Evolutionary conservation across 1,140 invertebrate species (phyloP), one percentile per base, ranked within the genome.

Genomic region (Holcopasites calliopsidis): DNA sequence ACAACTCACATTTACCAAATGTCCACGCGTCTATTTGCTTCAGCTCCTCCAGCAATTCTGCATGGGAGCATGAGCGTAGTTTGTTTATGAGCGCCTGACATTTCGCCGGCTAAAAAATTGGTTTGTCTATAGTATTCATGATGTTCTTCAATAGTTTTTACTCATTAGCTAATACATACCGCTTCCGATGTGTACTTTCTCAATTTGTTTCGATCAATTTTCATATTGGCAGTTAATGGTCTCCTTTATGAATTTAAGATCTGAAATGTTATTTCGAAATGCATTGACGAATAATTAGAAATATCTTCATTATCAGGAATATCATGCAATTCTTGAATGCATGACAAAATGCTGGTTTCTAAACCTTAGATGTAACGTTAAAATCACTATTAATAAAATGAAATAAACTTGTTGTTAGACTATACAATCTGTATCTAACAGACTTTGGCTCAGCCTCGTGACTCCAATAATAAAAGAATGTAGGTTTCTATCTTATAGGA

Each of bases 161-260:
- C 0, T 18, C 0, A 18, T 23, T 8, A 11, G 28, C n/a, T 13
- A 52, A 61, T 35, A 92, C 93, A 93, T 92, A 96, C 95, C 92
- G 97, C 95, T 93, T 98, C 97, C 55, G 96, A 97, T 84, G 95
- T 96, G 93, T 96, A 95, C 90, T 97, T 97, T 91, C 97, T 97
- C 80, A 97, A 92, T 92, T 97, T 96, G 80, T 93, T 94, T 87
- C 95, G 93, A 87, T 97, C 97, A 85, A 97, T 96, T 93, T 97
- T 97, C 97, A 97, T 97, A 88, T 90, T 92, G 81, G 47, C 57
- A 42, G 55, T 60, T 80, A 65, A 44, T 54, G 69, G 38, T n/a
- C 71, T 71, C 21, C 42, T 65, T 68, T 35, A 31, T 73, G 75
- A 62, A 65, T 76, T 77, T 85, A 90, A 86, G 77, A 85, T 85